Evolutionary conservation across 2,113 vertebrate species (phyloP).

Genomic region (Malurus melanocephalus): DNA sequence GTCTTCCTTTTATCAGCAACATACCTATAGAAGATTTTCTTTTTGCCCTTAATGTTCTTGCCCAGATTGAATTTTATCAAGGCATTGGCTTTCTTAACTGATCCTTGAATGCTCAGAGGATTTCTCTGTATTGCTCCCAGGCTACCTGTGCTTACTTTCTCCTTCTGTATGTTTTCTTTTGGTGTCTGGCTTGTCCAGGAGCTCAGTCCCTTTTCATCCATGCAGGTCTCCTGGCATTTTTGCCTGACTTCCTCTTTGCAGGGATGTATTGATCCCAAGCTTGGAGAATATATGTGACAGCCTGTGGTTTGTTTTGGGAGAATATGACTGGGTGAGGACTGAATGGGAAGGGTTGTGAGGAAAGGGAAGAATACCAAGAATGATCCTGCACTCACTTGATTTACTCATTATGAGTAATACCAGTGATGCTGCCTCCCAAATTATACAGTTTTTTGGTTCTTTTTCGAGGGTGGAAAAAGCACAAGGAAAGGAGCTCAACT

Average conservation of each 20-base stretch:
- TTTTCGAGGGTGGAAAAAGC: slow-evolving; percentile 24
- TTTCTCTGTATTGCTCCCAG: background rate
- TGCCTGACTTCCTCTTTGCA: background rate
- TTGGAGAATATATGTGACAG: background rate
- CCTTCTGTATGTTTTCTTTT: background rate
- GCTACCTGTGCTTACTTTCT: background rate
- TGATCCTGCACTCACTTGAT: background rate
- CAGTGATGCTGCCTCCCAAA: background rate
- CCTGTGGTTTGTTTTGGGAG: background rate
- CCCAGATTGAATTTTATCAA: too few relatives aligned
- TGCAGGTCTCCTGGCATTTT: background rate
- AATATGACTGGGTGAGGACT: background rate
- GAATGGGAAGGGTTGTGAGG: background rate
- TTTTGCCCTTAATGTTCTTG: background rate
- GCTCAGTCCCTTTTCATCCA: background rate
- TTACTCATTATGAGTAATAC: slow-evolving; percentile 14
- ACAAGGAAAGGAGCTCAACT: slow-evolving; percentile 21
- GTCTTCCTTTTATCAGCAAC: background rate
- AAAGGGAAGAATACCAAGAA: background rate
- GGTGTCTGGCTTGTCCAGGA: background rate
- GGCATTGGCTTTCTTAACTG: background rate
- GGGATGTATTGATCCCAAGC: background rate
- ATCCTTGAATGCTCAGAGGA: background rate
- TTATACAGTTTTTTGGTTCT: slow-evolving; percentile 41
- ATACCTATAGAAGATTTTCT: background rate